Evolutionary conservation across 1,140 invertebrate species (phyloP).

Genomic region (Leucophenga varia): DNA sequence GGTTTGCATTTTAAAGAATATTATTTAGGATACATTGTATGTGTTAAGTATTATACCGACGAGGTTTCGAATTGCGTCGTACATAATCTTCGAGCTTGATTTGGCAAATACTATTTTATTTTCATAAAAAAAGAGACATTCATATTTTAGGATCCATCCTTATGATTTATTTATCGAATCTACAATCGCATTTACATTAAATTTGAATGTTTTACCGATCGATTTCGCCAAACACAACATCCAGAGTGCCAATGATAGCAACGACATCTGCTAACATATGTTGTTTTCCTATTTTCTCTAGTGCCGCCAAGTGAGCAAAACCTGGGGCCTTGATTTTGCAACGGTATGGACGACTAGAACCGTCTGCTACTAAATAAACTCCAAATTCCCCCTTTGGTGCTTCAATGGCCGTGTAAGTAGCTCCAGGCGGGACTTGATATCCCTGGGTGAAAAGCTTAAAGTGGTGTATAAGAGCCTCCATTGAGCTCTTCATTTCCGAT

Average conservation of each 20-base stretch:
- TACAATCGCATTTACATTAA: too few relatives aligned
- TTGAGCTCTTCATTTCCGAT: constrained; percentile 95
- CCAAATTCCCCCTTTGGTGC: constrained; percentile 98
- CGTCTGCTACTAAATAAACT: constrained; percentile 95
- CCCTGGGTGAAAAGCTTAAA: constrained; percentile 98
- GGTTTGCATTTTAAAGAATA: too few relatives aligned
- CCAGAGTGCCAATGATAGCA: constrained; percentile 91
- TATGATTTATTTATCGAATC: too few relatives aligned
- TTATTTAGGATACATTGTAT: too few relatives aligned
- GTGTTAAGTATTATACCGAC: too few relatives aligned
- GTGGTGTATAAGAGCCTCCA: constrained; percentile 98
- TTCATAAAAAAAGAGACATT: too few relatives aligned
- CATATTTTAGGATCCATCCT: too few relatives aligned
- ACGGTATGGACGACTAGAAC: constrained; percentile 89
- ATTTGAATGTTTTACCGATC: constrained; percentile 91
- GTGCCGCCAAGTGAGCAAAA: constrained; percentile 88
- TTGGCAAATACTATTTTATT: too few relatives aligned
- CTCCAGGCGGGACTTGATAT: constrained; percentile 91
- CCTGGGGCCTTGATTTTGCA: constrained; percentile 98
- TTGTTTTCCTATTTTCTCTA: constrained; percentile 84
- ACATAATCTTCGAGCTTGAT: too few relatives aligned
- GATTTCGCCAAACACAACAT: constrained; percentile 95
- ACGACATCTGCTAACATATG: constrained; percentile 94
- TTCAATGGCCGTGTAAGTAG: constrained; percentile 89
- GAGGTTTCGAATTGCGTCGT: too few relatives aligned